phyloP scores from a whole-genome alignment of 2,113 vertebrate genomes.

The human (Homo sapiens) region DNA sequence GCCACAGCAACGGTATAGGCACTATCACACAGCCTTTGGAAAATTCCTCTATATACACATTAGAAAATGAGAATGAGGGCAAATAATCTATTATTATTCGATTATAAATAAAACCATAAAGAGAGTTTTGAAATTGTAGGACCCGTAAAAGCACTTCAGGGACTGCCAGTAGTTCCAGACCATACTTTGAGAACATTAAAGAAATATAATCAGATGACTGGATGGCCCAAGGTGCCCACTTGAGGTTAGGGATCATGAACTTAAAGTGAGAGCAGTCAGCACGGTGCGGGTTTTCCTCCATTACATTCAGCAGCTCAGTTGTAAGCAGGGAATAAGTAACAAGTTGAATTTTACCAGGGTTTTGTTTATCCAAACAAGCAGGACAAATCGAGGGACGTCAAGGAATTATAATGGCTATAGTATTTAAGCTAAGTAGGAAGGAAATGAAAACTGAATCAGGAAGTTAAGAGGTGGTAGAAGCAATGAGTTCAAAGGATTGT shows the following conservation, averaged over 20 bases:
- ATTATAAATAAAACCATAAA: not conserved
- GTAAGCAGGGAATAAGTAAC: not conserved
- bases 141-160: not conserved
- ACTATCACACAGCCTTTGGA: not conserved
- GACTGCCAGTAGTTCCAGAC: not conserved
- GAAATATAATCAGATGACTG: not conserved
- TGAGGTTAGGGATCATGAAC: not conserved
- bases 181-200: not conserved
- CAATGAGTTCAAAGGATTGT: constrained; percentile 5
- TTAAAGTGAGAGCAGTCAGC: not conserved
- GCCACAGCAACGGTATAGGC: not conserved
- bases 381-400: not conserved
- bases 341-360: not conserved
- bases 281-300: not conserved
- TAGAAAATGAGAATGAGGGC: not conserved
- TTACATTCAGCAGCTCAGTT: not conserved
- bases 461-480: not conserved
- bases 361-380: not conserved
- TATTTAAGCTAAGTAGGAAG: constrained; percentile 7
- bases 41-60: not conserved
- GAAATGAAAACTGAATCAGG: not conserved
- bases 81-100: not conserved
- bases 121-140: not conserved
- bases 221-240: not conserved
- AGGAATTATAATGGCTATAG: not conserved